Evolutionary conservation across 2,113 vertebrate species (phyloP), one percentile per base, ranked within the genome.

Genomic region (Takifugu bimaculatus): DNA sequence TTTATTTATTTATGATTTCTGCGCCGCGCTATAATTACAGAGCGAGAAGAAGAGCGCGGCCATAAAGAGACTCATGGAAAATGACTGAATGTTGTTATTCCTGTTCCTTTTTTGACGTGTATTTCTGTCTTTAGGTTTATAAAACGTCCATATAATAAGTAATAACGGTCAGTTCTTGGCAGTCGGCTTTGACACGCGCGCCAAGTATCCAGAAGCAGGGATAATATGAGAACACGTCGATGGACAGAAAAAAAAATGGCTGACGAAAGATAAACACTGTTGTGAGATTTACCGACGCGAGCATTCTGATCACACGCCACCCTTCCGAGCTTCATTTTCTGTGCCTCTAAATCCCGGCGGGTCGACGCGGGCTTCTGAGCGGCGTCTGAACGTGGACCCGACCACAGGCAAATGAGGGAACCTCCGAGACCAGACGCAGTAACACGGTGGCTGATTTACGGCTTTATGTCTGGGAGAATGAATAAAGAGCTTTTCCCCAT

Each of bases 401-500:
- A 11, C 44, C 57, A 39, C 35, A 57, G 59, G 63, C 39, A 69
- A 70, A 61, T 50, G 61, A 51, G 53, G 57, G 48, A 66, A 68
- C 45, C 55, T 54, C 57, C 59, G 39, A 71, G 39, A 42, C 42
- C 43, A 62, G 49, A 62, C 28, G 6, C 13, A 43, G 52, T 25
- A 70, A 63, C 54, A 43, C 59, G 55, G 61, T 26, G 54, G 47
- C 35, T 67, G 56, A 71, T 74, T 74, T 68, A 61, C 55, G 53
- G 52, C 49, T 26, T 44, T 27, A 65, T 39, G 9, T 65, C 26
- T 55, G 45, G 5, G 25, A 71, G 42, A 63, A 66, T 45, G 54
- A 80, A 59, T 72, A 60, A 73, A 72, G 65, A 54, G 42, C 50
- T 71, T 68, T 72, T 54, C 55, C 60, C 54, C 25, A 64, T 57